These are phyloP conservation scores for Sisor rabdophorus DNA, from an alignment of 2,113 vertebrate genomes.

Conservation along the genomic window DNA sequence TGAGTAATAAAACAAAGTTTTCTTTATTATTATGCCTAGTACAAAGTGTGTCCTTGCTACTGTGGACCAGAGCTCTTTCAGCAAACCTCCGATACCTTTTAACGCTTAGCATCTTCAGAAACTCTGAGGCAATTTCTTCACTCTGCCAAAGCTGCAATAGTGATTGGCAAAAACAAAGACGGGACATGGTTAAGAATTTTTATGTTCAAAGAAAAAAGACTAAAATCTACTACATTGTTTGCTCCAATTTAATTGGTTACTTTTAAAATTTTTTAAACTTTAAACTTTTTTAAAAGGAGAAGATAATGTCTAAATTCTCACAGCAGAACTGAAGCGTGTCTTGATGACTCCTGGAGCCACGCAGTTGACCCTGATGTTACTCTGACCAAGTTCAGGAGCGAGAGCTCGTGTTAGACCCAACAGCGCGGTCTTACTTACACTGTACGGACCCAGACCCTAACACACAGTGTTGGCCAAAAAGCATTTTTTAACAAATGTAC, in stretches of 20 bases:
- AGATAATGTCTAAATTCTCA: constrained; percentile 56
- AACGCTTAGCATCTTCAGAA: constrained; percentile 64
- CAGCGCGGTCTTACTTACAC: constrained; percentile 84
- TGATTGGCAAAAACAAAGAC: background rate
- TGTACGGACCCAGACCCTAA: constrained; percentile 79
- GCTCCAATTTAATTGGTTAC: too few relatives aligned
- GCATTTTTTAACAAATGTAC: background rate
- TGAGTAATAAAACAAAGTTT: background rate
- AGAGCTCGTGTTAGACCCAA: constrained; percentile 78
- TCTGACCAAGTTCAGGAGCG: constrained; percentile 71
- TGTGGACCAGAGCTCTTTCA: background rate
- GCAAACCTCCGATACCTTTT: constrained; percentile 65
- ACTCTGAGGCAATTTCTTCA: constrained; percentile 45
- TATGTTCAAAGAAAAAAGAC: background rate
- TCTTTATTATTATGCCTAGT: background rate
- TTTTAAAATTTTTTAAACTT: too few relatives aligned
- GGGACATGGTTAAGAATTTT: background rate
- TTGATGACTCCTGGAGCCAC: constrained; percentile 84
- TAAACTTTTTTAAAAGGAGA: too few relatives aligned
- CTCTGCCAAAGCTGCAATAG: constrained; percentile 72
- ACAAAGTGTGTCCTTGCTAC: background rate
- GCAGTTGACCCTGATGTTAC: constrained; percentile 81
- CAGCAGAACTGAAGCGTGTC: constrained; percentile 76
- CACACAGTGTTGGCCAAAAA: background rate
- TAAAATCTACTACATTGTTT: too few relatives aligned